Conservation (phyloP, 2,888 invertebrate genomes). For the Parapristionchus giblindavisi region DNA sequence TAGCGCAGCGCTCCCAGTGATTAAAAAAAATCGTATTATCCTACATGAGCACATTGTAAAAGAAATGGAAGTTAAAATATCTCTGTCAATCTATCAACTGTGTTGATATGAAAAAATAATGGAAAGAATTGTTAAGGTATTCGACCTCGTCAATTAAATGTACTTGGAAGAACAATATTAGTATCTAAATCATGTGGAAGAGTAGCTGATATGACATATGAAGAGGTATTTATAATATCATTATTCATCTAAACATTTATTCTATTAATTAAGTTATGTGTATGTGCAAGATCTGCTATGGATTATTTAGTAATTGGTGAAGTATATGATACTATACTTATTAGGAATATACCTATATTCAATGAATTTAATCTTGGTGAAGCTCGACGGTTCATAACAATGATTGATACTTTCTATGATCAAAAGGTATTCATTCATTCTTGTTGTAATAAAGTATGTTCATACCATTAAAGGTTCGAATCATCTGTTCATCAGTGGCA, state of each 20-base stretch:
- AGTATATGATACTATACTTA: constrained; percentile 92
- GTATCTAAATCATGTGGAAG: constrained; percentile 91
- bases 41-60: too few species aligned
- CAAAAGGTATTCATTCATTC: constrained; percentile 79
- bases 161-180: constrained; percentile 86
- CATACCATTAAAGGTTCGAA: constrained; percentile 75
- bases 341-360: constrained; percentile 87
- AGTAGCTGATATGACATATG: constrained; percentile 86
- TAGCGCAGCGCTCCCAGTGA: too few species aligned
- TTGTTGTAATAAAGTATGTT: background rate
- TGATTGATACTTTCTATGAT: constrained; percentile 96
- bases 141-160: constrained; percentile 84
- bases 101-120: background rate
- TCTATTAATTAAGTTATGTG: constrained; percentile 75
- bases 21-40: too few species aligned
- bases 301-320: constrained; percentile 92
- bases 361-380: constrained; percentile 84
- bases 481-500: constrained; percentile 85
- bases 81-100: too few species aligned
- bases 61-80: too few species aligned
- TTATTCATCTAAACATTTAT: too few species aligned
- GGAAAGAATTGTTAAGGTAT: constrained; percentile 73
- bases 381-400: constrained; percentile 90
- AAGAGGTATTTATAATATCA: constrained; percentile 76
- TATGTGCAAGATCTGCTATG: constrained; percentile 87